These are phyloP conservation scores for Vanacampus margaritifer DNA, from an alignment of 2,113 vertebrate species.

Conservation along the genomic window DNA sequence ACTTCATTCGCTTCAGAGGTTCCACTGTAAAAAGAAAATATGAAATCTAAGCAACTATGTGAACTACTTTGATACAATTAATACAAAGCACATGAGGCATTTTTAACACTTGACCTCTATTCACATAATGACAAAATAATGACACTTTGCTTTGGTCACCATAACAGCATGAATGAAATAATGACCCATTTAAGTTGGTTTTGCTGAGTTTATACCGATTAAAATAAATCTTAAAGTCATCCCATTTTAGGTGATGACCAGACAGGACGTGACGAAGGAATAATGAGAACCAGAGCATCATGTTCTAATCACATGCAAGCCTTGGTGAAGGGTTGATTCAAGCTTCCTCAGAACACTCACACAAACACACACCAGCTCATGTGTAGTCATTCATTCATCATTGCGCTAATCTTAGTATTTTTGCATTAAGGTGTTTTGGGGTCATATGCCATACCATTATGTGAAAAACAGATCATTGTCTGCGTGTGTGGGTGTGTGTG, in stretches of 20 bases:
- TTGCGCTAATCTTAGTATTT: constrained; percentile 45
- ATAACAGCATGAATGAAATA: neutral
- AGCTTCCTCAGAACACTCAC: neutral
- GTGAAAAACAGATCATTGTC: constrained; percentile 31
- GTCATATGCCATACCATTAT: constrained; percentile 29
- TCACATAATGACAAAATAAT: no score
- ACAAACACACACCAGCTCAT: constrained; percentile 10
- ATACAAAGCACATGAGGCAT: no score
- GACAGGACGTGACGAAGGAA: constrained; percentile 26
- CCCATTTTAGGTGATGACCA: neutral
- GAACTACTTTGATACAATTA: no score
- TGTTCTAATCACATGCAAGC: constrained; percentile 26
- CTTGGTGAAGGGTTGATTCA: constrained; percentile 16
- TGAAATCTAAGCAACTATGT: no score
- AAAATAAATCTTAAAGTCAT: neutral
- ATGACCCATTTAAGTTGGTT: neutral
- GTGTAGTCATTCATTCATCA: constrained; percentile 51
- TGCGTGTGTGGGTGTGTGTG: neutral
- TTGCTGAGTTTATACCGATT: neutral
- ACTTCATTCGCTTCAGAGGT: no score
- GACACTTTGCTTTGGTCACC: neutral
- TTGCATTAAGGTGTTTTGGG: constrained; percentile 55
- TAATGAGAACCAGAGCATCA: constrained; percentile 53
- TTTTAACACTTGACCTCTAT: no score
- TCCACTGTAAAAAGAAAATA: no score